Conservation (phyloP, 2,888 invertebrate genomes). For the Torymus aiolomorphi region DNA sequence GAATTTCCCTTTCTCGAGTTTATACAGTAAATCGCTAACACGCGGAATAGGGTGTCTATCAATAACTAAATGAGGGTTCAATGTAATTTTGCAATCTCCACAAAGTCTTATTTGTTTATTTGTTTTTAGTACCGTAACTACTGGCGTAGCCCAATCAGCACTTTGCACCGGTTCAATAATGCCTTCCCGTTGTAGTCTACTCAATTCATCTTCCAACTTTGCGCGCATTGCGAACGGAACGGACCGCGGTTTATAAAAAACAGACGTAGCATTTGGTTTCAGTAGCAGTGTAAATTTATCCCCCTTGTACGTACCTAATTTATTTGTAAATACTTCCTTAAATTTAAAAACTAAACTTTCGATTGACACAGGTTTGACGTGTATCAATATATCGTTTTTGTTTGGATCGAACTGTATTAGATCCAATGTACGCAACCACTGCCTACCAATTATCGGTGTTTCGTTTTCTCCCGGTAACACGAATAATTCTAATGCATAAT, state of each 20-base stretch:
- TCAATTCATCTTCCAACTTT: not conserved
- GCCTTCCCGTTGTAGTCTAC: not conserved
- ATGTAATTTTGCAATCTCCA: constrained; percentile 60
- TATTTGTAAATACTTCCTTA: not conserved
- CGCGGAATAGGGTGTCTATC: constrained; percentile 59
- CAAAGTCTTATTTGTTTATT: not conserved
- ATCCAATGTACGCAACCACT: constrained; percentile 38
- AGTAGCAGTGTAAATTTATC: not conserved
- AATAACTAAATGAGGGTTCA: constrained; percentile 64
- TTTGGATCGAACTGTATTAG: no score
- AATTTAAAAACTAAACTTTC: no score
- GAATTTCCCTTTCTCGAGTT: not conserved
- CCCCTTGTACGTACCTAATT: not conserved
- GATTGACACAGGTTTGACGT: no score
- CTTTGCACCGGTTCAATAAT: not conserved
- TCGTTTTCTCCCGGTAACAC: constrained; percentile 55
- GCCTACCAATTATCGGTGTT: constrained; percentile 52
- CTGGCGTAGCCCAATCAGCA: constrained; percentile 61
- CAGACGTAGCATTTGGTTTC: not conserved
- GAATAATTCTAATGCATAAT: constrained; percentile 46
- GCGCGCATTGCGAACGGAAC: no score
- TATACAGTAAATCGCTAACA: constrained; percentile 54
- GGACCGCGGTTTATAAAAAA: not conserved
- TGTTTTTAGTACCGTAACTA: not conserved
- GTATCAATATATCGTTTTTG: no score